These are phyloP conservation scores for Lottia gigantea DNA, from an alignment of 2,888 invertebrate species.

Conservation along the genomic window DNA sequence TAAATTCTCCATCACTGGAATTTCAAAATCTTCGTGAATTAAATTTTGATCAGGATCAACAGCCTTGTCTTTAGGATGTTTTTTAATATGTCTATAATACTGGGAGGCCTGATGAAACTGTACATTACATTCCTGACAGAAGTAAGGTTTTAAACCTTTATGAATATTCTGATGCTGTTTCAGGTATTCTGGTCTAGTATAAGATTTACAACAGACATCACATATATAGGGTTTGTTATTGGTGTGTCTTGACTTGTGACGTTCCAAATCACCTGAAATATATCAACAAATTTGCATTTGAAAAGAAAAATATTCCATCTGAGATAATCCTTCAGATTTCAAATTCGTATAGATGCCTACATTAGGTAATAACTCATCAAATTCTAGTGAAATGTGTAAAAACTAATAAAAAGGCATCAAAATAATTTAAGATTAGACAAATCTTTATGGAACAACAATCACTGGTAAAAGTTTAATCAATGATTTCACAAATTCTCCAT, in stretches of 20 bases:
- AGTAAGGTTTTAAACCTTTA: constrained; percentile 64
- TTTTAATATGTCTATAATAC: constrained; percentile 58
- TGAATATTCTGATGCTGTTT: constrained; percentile 69
- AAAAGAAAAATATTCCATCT: too few relatives aligned
- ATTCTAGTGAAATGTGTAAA: too few relatives aligned
- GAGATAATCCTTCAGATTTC: too few relatives aligned
- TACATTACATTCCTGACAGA: constrained; percentile 62
- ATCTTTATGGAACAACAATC: too few relatives aligned
- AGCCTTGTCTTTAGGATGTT: constrained; percentile 37
- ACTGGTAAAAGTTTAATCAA: too few relatives aligned
- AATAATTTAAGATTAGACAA: too few relatives aligned
- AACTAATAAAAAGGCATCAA: too few relatives aligned
- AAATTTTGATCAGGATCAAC: neutral
- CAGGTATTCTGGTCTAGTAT: constrained; percentile 67
- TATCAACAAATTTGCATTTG: neutral
- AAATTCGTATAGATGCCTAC: too few relatives aligned
- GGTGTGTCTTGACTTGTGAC: constrained; percentile 66
- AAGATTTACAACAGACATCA: constrained; percentile 65
- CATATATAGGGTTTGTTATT: constrained; percentile 67
- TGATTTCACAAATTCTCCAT: too few relatives aligned
- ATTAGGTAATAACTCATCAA: too few relatives aligned
- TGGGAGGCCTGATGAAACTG: constrained; percentile 60
- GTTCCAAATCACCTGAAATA: constrained; percentile 62
- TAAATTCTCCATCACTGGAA: neutral
- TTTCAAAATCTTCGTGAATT: neutral